Conservation (phyloP, 2,113 vertebrate species). For the Dromiciops gliroides region DNA sequence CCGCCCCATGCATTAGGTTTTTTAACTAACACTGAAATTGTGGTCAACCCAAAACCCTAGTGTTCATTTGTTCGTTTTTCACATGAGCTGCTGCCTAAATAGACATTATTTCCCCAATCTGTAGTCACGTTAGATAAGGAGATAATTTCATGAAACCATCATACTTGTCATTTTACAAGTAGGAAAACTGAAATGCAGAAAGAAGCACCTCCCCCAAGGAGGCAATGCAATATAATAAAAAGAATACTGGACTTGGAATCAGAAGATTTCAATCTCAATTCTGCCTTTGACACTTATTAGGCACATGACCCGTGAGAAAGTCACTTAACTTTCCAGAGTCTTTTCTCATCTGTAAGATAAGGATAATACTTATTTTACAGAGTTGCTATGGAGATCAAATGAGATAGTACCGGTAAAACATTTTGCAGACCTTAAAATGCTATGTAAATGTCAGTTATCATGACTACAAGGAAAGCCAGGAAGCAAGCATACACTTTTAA, state of each 20-base stretch:
- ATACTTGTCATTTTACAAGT: background rate
- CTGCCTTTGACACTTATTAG: background rate
- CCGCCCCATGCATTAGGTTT: no score
- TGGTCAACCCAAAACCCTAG: background rate
- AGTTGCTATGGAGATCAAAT: background rate
- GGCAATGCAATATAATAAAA: background rate
- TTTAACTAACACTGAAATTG: background rate
- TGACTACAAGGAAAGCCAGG: background rate
- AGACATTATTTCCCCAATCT: background rate
- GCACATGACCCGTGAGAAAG: background rate
- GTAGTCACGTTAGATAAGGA: background rate
- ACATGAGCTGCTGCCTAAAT: background rate
- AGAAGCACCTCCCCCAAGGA: background rate
- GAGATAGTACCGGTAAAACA: background rate
- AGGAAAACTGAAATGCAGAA: background rate
- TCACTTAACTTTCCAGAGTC: background rate
- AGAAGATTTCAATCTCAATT: background rate
- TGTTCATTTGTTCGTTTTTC: background rate
- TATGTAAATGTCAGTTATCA: background rate
- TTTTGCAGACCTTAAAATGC: background rate
- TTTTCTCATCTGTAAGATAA: background rate
- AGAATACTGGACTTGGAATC: background rate
- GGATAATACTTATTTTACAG: background rate
- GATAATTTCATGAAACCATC: background rate
- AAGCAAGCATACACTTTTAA: background rate